A percentile compares a stretch with the other conserved stretches of the same genome.
These are phyloP conservation scores for Drosophila rubida DNA, from an alignment of 2,888 invertebrate species.

Conservation along the genomic window DNA sequence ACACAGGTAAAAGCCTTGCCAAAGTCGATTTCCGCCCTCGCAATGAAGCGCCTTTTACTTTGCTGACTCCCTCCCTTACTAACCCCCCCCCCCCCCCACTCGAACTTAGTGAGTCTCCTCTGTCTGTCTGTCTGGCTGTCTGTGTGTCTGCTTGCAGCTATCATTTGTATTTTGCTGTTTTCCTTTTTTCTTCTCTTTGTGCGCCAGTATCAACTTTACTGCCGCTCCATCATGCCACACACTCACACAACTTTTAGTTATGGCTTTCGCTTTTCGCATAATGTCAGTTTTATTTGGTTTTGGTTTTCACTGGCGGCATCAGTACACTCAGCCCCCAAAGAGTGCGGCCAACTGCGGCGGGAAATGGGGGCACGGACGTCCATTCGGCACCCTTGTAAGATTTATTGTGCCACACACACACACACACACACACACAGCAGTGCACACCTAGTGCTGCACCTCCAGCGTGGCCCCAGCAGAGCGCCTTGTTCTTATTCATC, in stretches of 20 bases:
- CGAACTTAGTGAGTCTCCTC: conserved; percentile 6
- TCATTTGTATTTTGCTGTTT: conserved; percentile 75
- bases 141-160: conserved; percentile 39
- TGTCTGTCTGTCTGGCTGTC: too few relatives aligned
- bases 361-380: conserved; percentile 14
- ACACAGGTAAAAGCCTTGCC: conserved; percentile 72
- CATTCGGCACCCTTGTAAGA: conserved; percentile 78
- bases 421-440: conserved; percentile 23
- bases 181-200: conserved; percentile 20
- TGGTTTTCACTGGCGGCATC: conserved; percentile 66
- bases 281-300: conserved; percentile 81
- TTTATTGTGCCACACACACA: conserved; percentile 67
- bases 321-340: not conserved
- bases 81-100: not conserved
- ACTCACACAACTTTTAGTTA: conserved; percentile 73
- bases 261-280: conserved; percentile 81
- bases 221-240: conserved; percentile 67
- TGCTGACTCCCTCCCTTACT: not conserved
- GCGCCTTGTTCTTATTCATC: conserved; percentile 45
- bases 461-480: conserved; percentile 19
- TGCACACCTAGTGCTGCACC: conserved; percentile 39
- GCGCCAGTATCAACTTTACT: conserved; percentile 70
- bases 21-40: conserved; percentile 74
- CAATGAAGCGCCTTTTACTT: conserved; percentile 4
- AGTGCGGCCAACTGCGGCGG: not conserved